Base-by-base conservation (phyloP, 1,140 invertebrate species). In the Drosophila lini region DNA sequence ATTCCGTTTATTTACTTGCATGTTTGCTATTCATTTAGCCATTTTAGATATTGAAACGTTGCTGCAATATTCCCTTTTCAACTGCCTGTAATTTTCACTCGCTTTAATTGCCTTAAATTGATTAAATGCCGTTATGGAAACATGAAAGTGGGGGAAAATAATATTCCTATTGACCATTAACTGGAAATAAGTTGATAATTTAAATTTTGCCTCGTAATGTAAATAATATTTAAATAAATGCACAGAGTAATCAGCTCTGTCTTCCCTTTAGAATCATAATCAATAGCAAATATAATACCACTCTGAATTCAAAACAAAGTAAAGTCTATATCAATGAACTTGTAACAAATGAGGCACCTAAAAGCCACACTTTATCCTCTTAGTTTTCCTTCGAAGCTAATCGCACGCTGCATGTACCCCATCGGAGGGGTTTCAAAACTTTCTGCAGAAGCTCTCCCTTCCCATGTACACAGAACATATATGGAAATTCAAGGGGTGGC, bases 401-500 rank as follows among this genome's bases (percentile, higher is more conserved):
- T 60, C 45, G 31, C 45, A 32, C 15, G 25, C 36, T 44, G 53
- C 36, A 40, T 57, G 32, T 40, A 59, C 19, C 44, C 57, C 57
- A n/a, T 13, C 28, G 19, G n/a, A 64, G 60, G 56, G 19, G 31
- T 36, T 22, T n/a, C 31, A 38, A 36, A 65, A 38, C 42, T 34
- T 45, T 28, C 9, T 38, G 25, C 22, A 63, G 22, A 44, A 16
- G 6, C 32, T 13, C 25, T 19, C 6, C 5, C 41, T 3, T 6
- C 0, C 2, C 42, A 5, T 19, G 42, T 16, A 34, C 10, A 36
- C 6, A 10, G 36, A 6, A 3, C 7, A 22, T 58, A 59, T 45
- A 38, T 69, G 63, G 34, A 56, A 58, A 59, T 41, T 50, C 36
- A 71, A 59, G 44, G 19, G 32, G 52, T 58, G 42, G 11, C 2